phyloP scores from a whole-genome alignment of 2,797 vertebrate genomes.

The Macrochelys suwanniensis region DNA sequence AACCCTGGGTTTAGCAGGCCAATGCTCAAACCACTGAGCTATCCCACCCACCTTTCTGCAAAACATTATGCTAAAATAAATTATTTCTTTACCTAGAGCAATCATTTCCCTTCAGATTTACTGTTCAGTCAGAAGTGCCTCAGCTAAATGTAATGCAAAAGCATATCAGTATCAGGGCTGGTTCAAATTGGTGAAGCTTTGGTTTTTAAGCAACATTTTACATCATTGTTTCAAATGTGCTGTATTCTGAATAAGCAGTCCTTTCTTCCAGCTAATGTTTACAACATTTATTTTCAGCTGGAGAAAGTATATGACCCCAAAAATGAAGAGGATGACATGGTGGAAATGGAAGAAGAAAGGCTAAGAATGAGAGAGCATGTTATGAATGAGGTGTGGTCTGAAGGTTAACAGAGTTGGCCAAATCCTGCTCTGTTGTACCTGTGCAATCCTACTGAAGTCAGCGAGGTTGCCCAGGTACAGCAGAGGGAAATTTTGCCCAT shows the following conservation, averaged over 20 bases:
- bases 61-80: not conserved
- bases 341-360: constrained; percentile 99
- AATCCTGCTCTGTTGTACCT: not conserved
- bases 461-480: not conserved
- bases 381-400: constrained; percentile 92
- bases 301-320: constrained; percentile 97
- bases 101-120: not conserved
- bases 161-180: not conserved
- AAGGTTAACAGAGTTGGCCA: not conserved
- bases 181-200: not conserved
- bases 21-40: no score
- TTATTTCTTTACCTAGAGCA: not conserved
- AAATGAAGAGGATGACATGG: constrained; percentile 98
- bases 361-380: constrained; percentile 98
- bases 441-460: not conserved
- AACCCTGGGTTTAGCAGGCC: no score
- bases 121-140: not conserved
- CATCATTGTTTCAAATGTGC: not conserved
- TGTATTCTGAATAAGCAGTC: not conserved
- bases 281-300: constrained; percentile 83
- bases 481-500: not conserved
- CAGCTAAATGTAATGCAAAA: not conserved
- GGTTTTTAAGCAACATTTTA: not conserved
- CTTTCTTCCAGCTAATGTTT: constrained; percentile 30
- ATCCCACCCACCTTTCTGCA: not conserved